Conservation (phyloP, 2,113 vertebrate species). For the Mirza zaza region DNA sequence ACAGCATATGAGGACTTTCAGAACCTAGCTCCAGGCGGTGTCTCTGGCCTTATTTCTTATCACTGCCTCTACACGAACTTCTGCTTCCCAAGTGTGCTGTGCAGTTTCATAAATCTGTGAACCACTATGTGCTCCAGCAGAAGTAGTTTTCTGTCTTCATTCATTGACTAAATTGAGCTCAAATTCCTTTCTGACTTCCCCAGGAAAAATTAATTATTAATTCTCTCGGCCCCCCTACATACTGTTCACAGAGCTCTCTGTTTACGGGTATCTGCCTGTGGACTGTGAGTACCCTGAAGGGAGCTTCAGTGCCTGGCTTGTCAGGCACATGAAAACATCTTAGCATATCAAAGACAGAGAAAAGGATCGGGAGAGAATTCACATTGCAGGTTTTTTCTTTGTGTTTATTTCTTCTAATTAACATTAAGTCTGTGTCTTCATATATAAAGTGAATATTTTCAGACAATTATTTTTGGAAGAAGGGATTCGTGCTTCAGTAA, state of each 20-base stretch:
- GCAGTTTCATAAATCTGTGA: background rate
- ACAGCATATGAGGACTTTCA: background rate
- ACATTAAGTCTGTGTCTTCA: background rate
- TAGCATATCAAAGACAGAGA: background rate
- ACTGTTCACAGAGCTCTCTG: background rate
- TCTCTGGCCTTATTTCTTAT: background rate
- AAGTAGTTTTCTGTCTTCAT: background rate
- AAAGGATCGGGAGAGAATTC: background rate
- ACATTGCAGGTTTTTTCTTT: background rate
- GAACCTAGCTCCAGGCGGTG: background rate
- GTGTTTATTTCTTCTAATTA: background rate
- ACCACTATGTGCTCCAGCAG: background rate
- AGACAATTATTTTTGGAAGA: background rate
- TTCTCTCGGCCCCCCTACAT: background rate
- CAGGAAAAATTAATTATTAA: slow-evolving; percentile 6
- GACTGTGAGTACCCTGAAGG: background rate
- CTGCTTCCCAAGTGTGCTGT: background rate
- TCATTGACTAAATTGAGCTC: background rate
- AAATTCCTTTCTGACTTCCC: background rate
- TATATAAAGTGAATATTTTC: background rate
- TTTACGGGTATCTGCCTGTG: background rate
- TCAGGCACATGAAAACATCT: background rate
- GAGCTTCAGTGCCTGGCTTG: background rate
- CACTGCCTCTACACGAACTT: background rate
- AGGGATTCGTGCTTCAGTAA: background rate